Conservation (phyloP, 2,888 invertebrate genomes). For the Drosophila anomalata region DNA sequence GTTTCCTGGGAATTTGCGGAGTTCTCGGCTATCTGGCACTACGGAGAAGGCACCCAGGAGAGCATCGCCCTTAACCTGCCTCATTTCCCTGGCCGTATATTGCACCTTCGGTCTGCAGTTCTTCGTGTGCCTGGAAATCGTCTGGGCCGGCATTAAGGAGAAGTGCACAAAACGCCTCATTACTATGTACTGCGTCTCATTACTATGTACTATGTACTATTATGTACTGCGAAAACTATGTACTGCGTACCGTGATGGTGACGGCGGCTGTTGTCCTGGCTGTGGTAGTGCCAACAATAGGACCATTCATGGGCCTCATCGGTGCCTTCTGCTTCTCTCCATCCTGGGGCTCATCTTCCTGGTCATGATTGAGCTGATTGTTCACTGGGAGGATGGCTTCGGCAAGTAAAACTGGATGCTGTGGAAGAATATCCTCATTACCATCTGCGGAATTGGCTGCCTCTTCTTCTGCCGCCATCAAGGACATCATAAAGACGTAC, state of each 20-base stretch:
- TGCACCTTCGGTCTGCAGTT: slow-evolving; percentile 98
- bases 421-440: slow-evolving; percentile 91
- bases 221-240: slow-evolving; percentile 88
- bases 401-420: slow-evolving; percentile 89
- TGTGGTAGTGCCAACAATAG: slow-evolving; percentile 93
- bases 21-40: slow-evolving; percentile 92
- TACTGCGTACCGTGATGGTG: slow-evolving; percentile 84
- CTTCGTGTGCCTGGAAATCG: slow-evolving; percentile 97
- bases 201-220: too few relatives aligned
- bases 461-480: slow-evolving; percentile 91
- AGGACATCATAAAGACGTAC: slow-evolving; percentile 85
- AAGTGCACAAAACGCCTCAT: slow-evolving; percentile 88
- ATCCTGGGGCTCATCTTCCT: slow-evolving; percentile 95
- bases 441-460: slow-evolving; percentile 91
- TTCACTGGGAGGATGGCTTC: slow-evolving; percentile 93
- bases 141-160: slow-evolving; percentile 93
- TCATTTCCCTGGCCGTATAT: slow-evolving; percentile 95
- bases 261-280: slow-evolving; percentile 89
- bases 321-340: slow-evolving; percentile 97
- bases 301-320: slow-evolving; percentile 95
- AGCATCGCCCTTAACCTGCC: slow-evolving; percentile 93
- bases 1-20: slow-evolving; percentile 92
- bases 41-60: slow-evolving; percentile 88
- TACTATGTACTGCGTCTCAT: slow-evolving; percentile 6
- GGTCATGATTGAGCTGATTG: slow-evolving; percentile 91